phyloP scores from a whole-genome alignment of 2,797 vertebrate species.

The Netta rufina region DNA sequence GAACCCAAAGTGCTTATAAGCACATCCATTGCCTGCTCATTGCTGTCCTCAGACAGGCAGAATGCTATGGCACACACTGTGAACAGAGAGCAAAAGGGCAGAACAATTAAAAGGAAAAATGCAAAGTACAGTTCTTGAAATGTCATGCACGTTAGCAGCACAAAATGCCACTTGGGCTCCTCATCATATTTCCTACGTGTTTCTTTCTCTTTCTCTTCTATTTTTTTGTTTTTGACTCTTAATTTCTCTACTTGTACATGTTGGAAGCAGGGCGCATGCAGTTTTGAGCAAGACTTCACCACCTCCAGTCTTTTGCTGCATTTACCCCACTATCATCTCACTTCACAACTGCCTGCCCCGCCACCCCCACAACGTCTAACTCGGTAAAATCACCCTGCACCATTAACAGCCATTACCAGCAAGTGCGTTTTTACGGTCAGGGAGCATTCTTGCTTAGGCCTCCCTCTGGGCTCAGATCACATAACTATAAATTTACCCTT shows the following conservation, averaged over 20 bases:
- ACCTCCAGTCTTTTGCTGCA: background rate
- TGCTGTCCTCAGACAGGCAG: background rate
- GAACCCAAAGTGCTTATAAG: background rate
- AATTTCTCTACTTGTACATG: background rate
- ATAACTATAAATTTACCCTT: slow-evolving; percentile 77
- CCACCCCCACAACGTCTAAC: slow-evolving; percentile 20
- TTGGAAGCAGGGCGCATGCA: background rate
- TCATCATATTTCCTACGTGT: background rate
- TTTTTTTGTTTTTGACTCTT: background rate
- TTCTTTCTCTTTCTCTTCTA: background rate
- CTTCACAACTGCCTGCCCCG: background rate
- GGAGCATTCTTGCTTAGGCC: slow-evolving; percentile 81
- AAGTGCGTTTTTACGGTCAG: slow-evolving; percentile 83
- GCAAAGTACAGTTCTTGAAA: slow-evolving; percentile 31
- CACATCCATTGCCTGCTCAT: background rate
- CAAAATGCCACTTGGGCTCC: slow-evolving; percentile 1
- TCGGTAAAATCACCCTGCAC: slow-evolving; percentile 61
- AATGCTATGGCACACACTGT: background rate
- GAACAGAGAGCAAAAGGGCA: background rate
- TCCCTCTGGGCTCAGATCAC: slow-evolving; percentile 73
- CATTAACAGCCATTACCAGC: slow-evolving; percentile 84
- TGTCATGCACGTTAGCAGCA: slow-evolving; percentile 14
- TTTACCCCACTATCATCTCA: slow-evolving; percentile 18
- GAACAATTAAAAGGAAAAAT: slow-evolving; percentile 39
- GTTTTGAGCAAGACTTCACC: background rate